Evolutionary conservation across 2,797 vertebrate genomes (phyloP), one percentile per base, ranked within the genome.

Genomic region (Sylvilagus floridanus): DNA sequence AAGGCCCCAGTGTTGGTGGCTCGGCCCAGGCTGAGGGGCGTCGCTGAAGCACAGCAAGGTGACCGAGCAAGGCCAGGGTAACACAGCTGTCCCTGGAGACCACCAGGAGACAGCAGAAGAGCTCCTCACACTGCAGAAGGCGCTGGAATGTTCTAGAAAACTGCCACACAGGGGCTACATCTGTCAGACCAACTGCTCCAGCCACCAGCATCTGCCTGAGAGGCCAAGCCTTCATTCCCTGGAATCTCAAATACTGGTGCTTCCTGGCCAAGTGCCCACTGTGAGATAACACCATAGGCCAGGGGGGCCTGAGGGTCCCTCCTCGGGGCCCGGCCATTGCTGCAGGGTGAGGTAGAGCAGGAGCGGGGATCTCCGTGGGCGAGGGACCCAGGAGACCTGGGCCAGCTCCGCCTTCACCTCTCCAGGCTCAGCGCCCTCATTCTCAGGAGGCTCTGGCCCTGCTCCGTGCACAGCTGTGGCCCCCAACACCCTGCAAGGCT

Each of bases 361-460:
- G 1, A 21, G 52, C 68, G 22, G 50, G 13, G 30, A 24, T 17
- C 66, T 30, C 8, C 2, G 4, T 60, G 16, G 73, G 57, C 42
- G 37, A 65, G 60, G 57, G 28, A 83, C 50, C 54, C 76, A 71
- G 54, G 30, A 79, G 63, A 52, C 24, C 17, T 35, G 16, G 30
- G 77, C 69, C 14, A 32, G 52, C 22, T 50, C 50, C n/a, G 60
- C 71, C 85, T 71, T 35, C 11, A 77, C 88, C n/a, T 69, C 86
- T 91, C 78, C 69, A 75, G 68, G 72, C 22, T 84, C 35, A 26
- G 2, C 63, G 11, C 65, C 47, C 11, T 86, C 77, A 60, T 72
- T 84, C 84, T 52, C 54, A 79, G 81, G 81, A 54, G 81, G 32
- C 88, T 77, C 57, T 52, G 86, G 79, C 47, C 92, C 71, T 54